Evolutionary conservation across 2,888 invertebrate species (phyloP).

Genomic region (Mayetiola destructor): DNA sequence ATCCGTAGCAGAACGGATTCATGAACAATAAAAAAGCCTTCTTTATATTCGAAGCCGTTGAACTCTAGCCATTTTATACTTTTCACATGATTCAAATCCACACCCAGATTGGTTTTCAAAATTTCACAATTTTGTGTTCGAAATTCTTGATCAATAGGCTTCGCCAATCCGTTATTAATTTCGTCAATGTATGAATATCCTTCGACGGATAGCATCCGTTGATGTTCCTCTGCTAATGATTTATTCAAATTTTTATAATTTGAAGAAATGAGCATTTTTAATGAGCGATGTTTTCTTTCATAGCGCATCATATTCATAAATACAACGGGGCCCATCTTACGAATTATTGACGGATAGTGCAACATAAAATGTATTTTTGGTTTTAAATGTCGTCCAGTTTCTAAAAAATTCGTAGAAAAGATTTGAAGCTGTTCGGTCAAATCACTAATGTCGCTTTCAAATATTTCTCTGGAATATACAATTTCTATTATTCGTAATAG

Average conservation of each 20-base stretch:
- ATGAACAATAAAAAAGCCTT: not conserved
- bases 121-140: not conserved
- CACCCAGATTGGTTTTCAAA: not conserved
- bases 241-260: not conserved
- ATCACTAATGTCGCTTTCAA: not conserved
- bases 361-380: not conserved
- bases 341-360: not conserved
- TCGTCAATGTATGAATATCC: not conserved
- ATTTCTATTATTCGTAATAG: not conserved
- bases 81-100: not conserved
- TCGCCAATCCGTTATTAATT: not conserved
- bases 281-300: not conserved
- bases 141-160: too few species aligned
- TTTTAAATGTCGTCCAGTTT: not conserved
- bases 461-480: not conserved
- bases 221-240: not conserved
- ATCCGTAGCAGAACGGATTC: not conserved
- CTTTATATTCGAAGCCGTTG: not conserved
- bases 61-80: not conserved
- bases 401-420: not conserved
- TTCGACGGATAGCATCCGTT: not conserved
- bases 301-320: not conserved
- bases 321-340: not conserved
- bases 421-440: not conserved
- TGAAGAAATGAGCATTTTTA: not conserved